Conservation (phyloP, 2,888 invertebrate genomes). For the Smittia sp. region DNA sequence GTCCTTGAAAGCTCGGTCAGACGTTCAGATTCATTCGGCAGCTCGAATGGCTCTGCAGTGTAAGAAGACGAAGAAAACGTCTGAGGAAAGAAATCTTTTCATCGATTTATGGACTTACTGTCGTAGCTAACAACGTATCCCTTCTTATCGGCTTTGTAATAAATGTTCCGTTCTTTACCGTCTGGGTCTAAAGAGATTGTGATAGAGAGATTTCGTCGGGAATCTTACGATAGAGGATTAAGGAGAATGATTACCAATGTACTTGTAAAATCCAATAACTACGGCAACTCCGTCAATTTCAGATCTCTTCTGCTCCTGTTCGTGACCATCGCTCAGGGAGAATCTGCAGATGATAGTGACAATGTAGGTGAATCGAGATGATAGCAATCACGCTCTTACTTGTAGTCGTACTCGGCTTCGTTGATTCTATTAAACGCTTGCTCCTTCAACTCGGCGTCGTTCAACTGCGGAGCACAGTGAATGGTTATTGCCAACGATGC, state of each 20-base stretch:
- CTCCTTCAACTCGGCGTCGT: conserved; percentile 31
- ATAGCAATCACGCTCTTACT: not conserved
- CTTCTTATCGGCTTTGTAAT: conserved; percentile 37
- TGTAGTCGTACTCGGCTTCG: conserved; percentile 36
- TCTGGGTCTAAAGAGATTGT: conserved; percentile 24
- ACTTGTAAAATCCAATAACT: conserved; percentile 36
- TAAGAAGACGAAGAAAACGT: not conserved
- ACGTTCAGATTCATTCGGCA: conserved; percentile 13
- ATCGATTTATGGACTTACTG: conserved; percentile 18
- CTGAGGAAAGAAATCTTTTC: not conserved
- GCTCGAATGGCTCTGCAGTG: conserved; percentile 28
- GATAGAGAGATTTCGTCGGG: not conserved
- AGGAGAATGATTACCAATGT: not conserved
- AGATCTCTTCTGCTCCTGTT: conserved; percentile 8
- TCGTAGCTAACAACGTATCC: conserved; percentile 36
- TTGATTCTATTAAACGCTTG: conserved; percentile 18
- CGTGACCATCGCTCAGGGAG: conserved; percentile 29
- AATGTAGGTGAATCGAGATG: not conserved
- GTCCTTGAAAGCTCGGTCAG: conserved; percentile 1
- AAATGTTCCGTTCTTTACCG: conserved; percentile 26
- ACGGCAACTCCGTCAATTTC: conserved; percentile 8
- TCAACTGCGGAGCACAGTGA: conserved; percentile 26
- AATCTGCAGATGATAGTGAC: conserved; percentile 1
- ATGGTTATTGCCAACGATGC: conserved; percentile 13
- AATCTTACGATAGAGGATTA: not conserved